phyloP scores from a whole-genome alignment of 2,888 invertebrate species.

The Neelides folsomi region DNA sequence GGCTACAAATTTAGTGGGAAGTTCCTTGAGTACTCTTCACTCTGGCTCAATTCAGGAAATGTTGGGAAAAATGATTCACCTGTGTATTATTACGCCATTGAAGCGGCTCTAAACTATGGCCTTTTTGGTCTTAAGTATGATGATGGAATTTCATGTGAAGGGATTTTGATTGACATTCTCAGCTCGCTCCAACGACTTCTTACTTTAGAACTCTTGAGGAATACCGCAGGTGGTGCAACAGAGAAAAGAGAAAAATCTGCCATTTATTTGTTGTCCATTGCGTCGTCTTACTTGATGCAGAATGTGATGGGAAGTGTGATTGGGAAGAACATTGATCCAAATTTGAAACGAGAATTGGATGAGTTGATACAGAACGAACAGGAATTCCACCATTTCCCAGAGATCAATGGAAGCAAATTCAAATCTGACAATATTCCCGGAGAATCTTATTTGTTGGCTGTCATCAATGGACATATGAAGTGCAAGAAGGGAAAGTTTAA shows the following conservation, averaged over 20 bases:
- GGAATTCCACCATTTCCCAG: slow-evolving; percentile 23
- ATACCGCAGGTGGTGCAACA: not conserved
- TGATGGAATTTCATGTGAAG: slow-evolving; percentile 16
- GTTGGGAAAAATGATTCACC: not conserved
- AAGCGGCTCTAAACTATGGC: slow-evolving; percentile 23
- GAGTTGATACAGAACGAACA: slow-evolving; percentile 20
- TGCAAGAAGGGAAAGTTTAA: slow-evolving; percentile 48
- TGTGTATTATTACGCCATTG: slow-evolving; percentile 20
- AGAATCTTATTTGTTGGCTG: slow-evolving; percentile 65
- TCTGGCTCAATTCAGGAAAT: slow-evolving; percentile 4
- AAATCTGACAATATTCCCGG: slow-evolving; percentile 59
- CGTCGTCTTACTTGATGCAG: slow-evolving; percentile 26
- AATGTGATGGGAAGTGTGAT: slow-evolving; percentile 23
- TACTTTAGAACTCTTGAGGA: not conserved
- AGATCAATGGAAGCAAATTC: slow-evolving; percentile 18
- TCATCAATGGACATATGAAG: slow-evolving; percentile 53
- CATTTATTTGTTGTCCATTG: slow-evolving; percentile 21
- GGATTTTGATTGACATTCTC: slow-evolving; percentile 17
- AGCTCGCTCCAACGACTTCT: too few species aligned
- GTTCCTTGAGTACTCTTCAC: slow-evolving; percentile 1
- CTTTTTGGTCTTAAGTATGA: slow-evolving; percentile 10
- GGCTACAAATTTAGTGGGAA: too few species aligned
- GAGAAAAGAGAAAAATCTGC: slow-evolving; percentile 10
- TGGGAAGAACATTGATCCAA: slow-evolving; percentile 21
- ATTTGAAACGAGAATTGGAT: slow-evolving; percentile 23